Conservation (phyloP, 2,888 invertebrate species). For the Nesidiocoris tenuis region DNA sequence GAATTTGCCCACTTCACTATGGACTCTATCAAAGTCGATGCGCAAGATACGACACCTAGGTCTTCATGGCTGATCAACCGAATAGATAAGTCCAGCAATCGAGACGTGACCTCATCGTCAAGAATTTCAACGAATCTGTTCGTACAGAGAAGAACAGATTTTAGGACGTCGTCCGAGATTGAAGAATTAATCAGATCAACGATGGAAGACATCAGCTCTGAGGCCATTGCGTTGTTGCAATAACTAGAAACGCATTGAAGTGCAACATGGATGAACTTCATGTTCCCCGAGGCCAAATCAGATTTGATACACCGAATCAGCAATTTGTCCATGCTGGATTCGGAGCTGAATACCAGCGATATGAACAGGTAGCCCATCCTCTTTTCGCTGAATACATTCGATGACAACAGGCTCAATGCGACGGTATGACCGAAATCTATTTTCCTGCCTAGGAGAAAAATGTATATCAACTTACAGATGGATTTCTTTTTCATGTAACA, state of each 20-base stretch:
- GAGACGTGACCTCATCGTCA: background rate
- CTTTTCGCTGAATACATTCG: conserved; percentile 26
- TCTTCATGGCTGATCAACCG: background rate
- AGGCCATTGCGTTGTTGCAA: conserved; percentile 7
- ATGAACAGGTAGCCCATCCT: conserved; percentile 23
- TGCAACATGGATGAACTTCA: background rate
- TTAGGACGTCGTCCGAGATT: background rate
- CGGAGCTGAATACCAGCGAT: conserved; percentile 8
- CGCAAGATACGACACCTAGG: conserved; percentile 12
- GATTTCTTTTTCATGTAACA: conserved; percentile 27
- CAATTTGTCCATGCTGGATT: background rate
- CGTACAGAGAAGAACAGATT: conserved; percentile 16
- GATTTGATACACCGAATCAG: conserved; percentile 17
- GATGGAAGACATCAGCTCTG: background rate
- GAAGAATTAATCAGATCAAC: background rate
- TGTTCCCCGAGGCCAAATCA: conserved; percentile 16
- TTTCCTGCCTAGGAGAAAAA: conserved; percentile 20
- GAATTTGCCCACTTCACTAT: background rate
- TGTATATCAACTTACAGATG: conserved; percentile 19
- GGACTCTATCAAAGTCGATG: conserved; percentile 3
- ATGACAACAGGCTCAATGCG: conserved; percentile 24
- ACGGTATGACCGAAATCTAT: conserved; percentile 11
- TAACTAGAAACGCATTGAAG: conserved; percentile 14
- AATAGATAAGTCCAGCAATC: background rate
- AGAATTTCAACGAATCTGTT: background rate